Evolutionary conservation across 2,797 vertebrate genomes (phyloP).

Genomic region (Lateolabrax maculatus): DNA sequence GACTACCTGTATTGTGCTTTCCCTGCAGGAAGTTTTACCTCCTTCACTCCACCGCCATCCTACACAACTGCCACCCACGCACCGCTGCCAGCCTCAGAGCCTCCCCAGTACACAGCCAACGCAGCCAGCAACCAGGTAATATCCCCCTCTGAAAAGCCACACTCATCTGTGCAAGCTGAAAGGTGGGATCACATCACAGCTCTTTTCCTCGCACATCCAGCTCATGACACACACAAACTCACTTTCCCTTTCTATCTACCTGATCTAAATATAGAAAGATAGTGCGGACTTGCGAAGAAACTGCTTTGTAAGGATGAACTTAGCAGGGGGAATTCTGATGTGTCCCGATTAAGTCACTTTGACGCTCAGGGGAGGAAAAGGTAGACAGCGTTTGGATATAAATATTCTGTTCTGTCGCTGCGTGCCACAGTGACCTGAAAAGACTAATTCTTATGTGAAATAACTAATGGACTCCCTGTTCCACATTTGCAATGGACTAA

Average conservation of each 20-base stretch:
- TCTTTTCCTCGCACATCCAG: neutral
- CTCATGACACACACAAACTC: neutral
- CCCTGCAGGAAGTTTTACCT: conserved; percentile 22
- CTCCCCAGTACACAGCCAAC: conserved; percentile 38
- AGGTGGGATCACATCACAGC: neutral
- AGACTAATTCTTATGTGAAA: neutral
- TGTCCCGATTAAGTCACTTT: conserved; percentile 74
- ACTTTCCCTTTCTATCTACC: neutral
- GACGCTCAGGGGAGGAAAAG: conserved; percentile 49
- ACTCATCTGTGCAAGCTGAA: conserved; percentile 4
- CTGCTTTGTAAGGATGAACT: conserved; percentile 31
- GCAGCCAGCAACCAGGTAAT: conserved; percentile 68
- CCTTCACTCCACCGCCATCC: conserved; percentile 61
- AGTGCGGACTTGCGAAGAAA: conserved; percentile 35
- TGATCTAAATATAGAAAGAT: conserved; percentile 41
- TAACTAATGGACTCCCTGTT: conserved; percentile 22
- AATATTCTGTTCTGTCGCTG: conserved; percentile 45
- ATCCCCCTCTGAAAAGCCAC: neutral
- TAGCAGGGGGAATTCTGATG: conserved; percentile 40
- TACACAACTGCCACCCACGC: conserved; percentile 46
- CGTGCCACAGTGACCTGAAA: conserved; percentile 31
- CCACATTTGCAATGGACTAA: neutral
- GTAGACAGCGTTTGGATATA: conserved; percentile 41
- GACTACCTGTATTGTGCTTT: conserved; percentile 30
- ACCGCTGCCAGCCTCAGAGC: conserved; percentile 23